A percentile compares a stretch with the other conserved stretches of the same genome.
These are phyloP conservation scores for Mystacides longicornis DNA, from an alignment of 2,888 invertebrate species.

Conservation along the genomic window DNA sequence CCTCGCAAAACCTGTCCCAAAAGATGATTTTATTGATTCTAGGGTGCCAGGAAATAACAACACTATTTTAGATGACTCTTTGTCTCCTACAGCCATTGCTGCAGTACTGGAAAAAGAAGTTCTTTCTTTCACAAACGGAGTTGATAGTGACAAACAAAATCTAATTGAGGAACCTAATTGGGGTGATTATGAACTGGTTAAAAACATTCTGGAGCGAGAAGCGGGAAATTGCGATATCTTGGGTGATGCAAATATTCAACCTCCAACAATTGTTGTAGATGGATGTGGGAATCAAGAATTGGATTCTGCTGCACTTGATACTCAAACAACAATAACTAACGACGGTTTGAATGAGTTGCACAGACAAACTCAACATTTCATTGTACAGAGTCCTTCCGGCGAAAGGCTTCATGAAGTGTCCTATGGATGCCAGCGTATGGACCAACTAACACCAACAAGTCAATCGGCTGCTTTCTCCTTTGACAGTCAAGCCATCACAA, in stretches of 20 bases:
- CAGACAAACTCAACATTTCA: background rate
- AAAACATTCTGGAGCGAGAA: constrained; percentile 5
- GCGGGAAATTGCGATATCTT: background rate
- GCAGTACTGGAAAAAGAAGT: constrained; percentile 4
- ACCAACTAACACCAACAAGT: background rate
- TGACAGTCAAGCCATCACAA: background rate
- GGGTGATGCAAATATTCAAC: background rate
- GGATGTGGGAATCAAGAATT: background rate
- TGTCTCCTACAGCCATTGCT: constrained; percentile 3
- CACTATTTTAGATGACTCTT: background rate
- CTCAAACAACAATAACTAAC: background rate
- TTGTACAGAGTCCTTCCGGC: background rate
- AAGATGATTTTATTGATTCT: background rate
- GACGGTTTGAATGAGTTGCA: background rate
- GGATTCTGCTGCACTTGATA: background rate
- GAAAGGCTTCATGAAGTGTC: background rate
- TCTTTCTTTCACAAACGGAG: background rate
- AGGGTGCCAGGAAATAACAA: background rate
- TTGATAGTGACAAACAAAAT: background rate
- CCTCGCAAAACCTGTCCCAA: background rate
- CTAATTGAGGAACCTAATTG: background rate
- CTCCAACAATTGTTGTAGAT: constrained; percentile 1
- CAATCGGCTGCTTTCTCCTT: background rate
- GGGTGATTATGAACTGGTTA: background rate
- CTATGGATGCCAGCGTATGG: constrained; percentile 1